Evolutionary conservation across 1,140 invertebrate genomes (phyloP).

Genomic region (Pygmarrhopalites habei): DNA sequence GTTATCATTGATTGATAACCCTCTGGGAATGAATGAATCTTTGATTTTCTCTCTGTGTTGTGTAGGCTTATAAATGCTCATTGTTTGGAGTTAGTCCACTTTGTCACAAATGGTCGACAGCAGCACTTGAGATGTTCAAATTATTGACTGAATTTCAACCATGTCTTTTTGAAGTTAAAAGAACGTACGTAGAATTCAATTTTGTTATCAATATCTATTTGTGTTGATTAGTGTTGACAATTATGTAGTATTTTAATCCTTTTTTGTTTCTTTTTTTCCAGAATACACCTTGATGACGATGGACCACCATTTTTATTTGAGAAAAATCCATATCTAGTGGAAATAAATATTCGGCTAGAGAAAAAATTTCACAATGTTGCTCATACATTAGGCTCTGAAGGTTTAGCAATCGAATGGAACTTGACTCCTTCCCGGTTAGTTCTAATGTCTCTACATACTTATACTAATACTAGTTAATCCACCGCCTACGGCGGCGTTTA

Average conservation of each 20-base stretch:
- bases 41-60: background rate
- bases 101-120: background rate
- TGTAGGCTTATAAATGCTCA: constrained; percentile 2
- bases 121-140: background rate
- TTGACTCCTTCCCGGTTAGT: background rate
- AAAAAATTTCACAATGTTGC: background rate
- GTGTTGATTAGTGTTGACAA: background rate
- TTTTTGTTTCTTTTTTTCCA: too few relatives aligned
- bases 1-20: background rate
- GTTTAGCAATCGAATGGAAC: background rate
- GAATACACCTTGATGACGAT: background rate
- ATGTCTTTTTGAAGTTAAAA: background rate
- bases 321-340: background rate
- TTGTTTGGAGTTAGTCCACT: background rate
- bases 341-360: background rate
- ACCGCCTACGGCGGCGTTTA: too few relatives aligned
- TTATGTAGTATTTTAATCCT: too few relatives aligned
- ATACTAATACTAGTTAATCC: too few relatives aligned
- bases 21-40: background rate
- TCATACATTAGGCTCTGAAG: background rate
- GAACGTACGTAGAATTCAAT: background rate
- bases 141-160: background rate
- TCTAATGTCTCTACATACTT: background rate
- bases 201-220: background rate
- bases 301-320: background rate